Evolutionary conservation across 2,888 invertebrate species (phyloP), one percentile per base, ranked within the genome.

Genomic region (Ametastegia equiseti): DNA sequence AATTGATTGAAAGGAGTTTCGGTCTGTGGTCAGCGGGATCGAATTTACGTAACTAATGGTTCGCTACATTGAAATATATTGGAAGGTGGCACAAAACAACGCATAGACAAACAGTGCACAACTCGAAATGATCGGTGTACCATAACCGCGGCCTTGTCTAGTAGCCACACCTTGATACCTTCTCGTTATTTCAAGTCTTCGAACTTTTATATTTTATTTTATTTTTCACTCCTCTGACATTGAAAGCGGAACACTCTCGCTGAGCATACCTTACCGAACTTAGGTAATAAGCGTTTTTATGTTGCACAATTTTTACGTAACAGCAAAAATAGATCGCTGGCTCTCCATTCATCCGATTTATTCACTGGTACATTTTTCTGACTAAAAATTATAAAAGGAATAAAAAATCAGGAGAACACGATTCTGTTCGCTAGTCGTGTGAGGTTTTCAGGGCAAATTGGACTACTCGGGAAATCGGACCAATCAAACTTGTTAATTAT

Each of bases 61-160:
- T 36, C 23, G 65, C 27, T 39, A 13, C 11, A 19, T n/a, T 23
- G 11, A 39, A 65, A 36, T 39, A 13, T 60, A 13, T 60, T 15
- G 0, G 30, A 60, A 60, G 6, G 30, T 60, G 60, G 60, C 13
- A 60, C 15, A 30, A 67, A 39, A 9, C 19, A 19, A n/a, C 19
- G 7, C 11, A 27, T 27, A 39, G 19, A 39, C 19, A 39, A 11
- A 39, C 19, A 23, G 39, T 36, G 39, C n/a, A 36, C 23, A 67
- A 67, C 4, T 7, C 33, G 57, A 82, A 83, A 82, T 84, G 88
- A 85, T 86, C 85, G 84, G 54, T 85, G 84, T 83, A 83, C 86
- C 87, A 82, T 88, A 86, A 88, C 87, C 88, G 50, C 88, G 88
- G 86, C 88, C 88, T 89, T 88, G 86, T 39, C 67, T 75, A 7